Conservation (phyloP, 1,140 invertebrate genomes). For the Bactericera cockerelli region DNA sequence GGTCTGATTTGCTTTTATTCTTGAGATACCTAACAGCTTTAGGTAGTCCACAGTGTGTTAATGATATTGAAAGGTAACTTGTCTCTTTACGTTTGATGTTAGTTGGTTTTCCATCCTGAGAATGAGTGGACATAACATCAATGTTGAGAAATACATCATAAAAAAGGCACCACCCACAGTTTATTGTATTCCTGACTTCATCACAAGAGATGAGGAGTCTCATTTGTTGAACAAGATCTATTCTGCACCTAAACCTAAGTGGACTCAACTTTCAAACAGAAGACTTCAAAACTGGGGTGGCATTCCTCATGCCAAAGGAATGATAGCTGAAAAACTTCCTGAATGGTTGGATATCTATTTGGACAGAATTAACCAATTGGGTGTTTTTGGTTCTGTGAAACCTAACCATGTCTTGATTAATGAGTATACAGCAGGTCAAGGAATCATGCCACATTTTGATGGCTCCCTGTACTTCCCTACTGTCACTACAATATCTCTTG, state of each 20-base stretch:
- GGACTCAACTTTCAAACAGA: slow-evolving; percentile 81
- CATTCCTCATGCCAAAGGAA: slow-evolving; percentile 78
- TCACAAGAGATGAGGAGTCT: slow-evolving; percentile 64
- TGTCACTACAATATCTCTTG: slow-evolving; percentile 82
- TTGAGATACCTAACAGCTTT: too few species aligned
- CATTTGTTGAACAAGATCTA: slow-evolving; percentile 56
- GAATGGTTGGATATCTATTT: slow-evolving; percentile 64
- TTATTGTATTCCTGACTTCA: slow-evolving; percentile 85
- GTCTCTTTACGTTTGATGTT: too few species aligned
- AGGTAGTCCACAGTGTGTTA: too few species aligned
- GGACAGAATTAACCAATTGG: slow-evolving; percentile 51
- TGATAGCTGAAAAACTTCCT: slow-evolving; percentile 83
- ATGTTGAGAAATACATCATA: background rate
- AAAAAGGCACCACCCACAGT: slow-evolving; percentile 48
- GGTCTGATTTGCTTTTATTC: too few species aligned
- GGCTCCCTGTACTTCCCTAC: slow-evolving; percentile 85
- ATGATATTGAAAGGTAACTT: too few species aligned
- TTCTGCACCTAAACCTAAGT: slow-evolving; percentile 78
- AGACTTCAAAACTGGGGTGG: slow-evolving; percentile 95
- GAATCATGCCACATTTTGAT: slow-evolving; percentile 90
- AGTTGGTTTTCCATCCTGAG: too few species aligned
- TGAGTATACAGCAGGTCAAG: slow-evolving; percentile 86
- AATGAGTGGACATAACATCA: background rate
- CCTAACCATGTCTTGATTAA: slow-evolving; percentile 95
- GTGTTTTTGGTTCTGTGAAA: slow-evolving; percentile 53